Base-by-base conservation (phyloP, 2,888 invertebrate genomes). In the Bembecia ichneumoniformis region DNA sequence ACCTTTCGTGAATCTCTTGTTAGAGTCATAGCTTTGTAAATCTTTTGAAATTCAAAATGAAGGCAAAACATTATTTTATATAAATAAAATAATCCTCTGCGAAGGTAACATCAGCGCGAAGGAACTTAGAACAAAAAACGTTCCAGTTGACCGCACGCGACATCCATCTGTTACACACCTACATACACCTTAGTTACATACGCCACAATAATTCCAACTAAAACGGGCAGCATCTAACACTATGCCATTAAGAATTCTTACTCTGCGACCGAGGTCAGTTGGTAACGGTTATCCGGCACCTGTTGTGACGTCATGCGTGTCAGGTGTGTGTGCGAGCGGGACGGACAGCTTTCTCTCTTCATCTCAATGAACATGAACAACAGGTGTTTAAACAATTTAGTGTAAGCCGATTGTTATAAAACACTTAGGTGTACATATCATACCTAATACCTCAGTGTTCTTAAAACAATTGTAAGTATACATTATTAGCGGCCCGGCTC, bases 261-360 rank as follows among this genome's bases (percentile, higher is more conserved):
- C 43, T 35, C 73, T 75, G 62, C 67, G 67, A 49, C 51, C 7
- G n/a, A 3, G 28, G 28, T 46, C 45, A 40, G 28, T 40, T 40
- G n/a, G 47, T 63, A 70, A 73, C 74, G 69, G 78, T 68, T 58
- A 54, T 2, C 0, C 3, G 43, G 58, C 77, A 74, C 77, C 75
- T 74, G 77, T 68, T 63, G 55, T 71, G 68, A 67, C 65, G 68
- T 69, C 60, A 63, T 17, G 50, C 52, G 65, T 28, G 28, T 74
- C 77, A 77, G 77, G 74, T 74, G 71, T 52, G 50, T 44, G 53
- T 49, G 46, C 48, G 47, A 49, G 51, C 57, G 43, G 49, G 57
- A 44, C 52, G 44, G 43, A 55, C 9, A 47, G 52, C 47, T 28
- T 43, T 50, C 43, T 60, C 55, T 60, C 65, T 28, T 28, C 28